Conservation (phyloP, 2,113 vertebrate genomes). For the Puntigrus tetrazona region DNA sequence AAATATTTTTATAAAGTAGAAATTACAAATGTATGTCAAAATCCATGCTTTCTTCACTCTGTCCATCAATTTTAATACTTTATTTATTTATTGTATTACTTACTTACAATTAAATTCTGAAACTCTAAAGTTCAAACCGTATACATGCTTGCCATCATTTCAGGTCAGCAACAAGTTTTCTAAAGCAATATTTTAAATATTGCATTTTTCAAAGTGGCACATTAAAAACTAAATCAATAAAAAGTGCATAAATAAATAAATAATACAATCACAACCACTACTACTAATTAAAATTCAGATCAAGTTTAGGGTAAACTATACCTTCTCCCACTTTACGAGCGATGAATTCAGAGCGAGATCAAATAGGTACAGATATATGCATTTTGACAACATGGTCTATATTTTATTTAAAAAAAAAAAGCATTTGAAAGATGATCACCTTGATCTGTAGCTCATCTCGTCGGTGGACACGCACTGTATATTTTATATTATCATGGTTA, state of each 20-base stretch:
- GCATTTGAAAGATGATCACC: neutral
- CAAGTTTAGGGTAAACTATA: too few species aligned
- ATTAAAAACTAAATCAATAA: neutral
- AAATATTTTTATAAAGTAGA: neutral
- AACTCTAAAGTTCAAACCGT: neutral
- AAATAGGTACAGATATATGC: neutral
- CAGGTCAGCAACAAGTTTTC: neutral
- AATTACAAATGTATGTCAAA: neutral
- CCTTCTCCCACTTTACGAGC: too few species aligned
- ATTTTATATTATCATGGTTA: neutral
- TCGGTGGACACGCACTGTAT: neutral
- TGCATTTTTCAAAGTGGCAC: neutral
- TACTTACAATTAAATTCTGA: too few species aligned
- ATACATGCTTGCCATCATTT: neutral
- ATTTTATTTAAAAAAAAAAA: too few species aligned
- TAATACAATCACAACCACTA: too few species aligned
- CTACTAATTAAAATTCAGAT: too few species aligned
- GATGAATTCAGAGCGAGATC: neutral
- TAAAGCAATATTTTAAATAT: neutral
- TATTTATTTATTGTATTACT: neutral
- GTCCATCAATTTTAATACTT: neutral
- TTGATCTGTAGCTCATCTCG: neutral
- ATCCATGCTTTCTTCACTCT: neutral
- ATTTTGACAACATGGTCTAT: neutral
- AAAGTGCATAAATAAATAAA: too few species aligned